Conservation (phyloP, 2,113 vertebrate species). For the Tamias sibiricus region DNA sequence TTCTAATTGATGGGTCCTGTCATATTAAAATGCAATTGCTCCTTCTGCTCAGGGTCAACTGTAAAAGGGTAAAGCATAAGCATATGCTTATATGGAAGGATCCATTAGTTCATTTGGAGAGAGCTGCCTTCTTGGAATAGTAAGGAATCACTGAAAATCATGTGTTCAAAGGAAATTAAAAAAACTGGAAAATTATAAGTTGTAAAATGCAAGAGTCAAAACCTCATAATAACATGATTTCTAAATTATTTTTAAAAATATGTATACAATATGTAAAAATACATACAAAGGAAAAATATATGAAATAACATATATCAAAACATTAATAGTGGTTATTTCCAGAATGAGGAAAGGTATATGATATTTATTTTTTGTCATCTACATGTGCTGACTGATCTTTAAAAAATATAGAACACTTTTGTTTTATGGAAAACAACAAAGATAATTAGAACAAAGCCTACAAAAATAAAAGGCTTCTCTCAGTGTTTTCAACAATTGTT, state of each 20-base stretch:
- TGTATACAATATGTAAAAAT: not conserved
- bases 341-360: not conserved
- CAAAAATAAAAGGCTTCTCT: not conserved
- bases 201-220: not conserved
- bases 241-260: not conserved
- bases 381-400: not conserved
- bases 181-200: not conserved
- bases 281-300: not conserved
- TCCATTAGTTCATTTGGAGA: not conserved
- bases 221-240: not conserved
- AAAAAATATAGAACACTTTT: not conserved
- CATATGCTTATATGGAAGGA: not conserved
- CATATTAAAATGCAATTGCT: not conserved
- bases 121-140: not conserved
- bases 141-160: not conserved
- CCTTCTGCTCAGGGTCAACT: not conserved
- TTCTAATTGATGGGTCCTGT: not conserved
- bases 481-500: not conserved
- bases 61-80: not conserved
- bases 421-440: not conserved
- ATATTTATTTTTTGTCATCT: not conserved
- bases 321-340: not conserved
- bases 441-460: conserved; percentile 13
- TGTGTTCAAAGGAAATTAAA: not conserved
- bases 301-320: conserved; percentile 1